A percentile compares a stretch with the other conserved stretches of the same genome.
phyloP scores from a whole-genome alignment of 2,888 invertebrate genomes.

The Azorinus chamasolen region DNA sequence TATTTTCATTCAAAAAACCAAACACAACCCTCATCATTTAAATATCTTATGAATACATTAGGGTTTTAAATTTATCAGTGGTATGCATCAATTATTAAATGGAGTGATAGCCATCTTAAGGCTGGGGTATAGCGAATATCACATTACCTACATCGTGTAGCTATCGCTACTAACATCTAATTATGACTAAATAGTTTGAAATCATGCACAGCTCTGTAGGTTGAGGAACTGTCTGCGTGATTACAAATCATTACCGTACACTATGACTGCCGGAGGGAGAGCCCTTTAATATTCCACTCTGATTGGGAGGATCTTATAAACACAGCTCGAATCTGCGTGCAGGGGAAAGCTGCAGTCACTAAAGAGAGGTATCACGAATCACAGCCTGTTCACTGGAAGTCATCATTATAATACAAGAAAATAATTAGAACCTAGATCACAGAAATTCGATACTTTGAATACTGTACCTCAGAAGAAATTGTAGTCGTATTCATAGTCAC shows the following conservation, averaged over 20 bases:
- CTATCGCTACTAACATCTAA: constrained; percentile 46
- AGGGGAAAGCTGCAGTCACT: constrained; percentile 34
- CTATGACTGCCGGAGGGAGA: constrained; percentile 29
- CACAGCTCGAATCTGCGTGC: constrained; percentile 28
- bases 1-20: too few relatives aligned
- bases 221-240: constrained; percentile 40
- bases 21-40: background rate
- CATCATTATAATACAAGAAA: constrained; percentile 25
- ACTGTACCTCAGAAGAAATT: too few relatives aligned
- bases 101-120: constrained; percentile 31
- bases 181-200: constrained; percentile 52
- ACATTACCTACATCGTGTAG: constrained; percentile 37
- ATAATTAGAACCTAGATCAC: constrained; percentile 41
- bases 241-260: constrained; percentile 39
- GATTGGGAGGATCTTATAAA: constrained; percentile 33
- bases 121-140: constrained; percentile 25
- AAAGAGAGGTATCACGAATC: constrained; percentile 43
- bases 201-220: constrained; percentile 27
- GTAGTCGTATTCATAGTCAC: too few relatives aligned
- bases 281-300: constrained; percentile 25
- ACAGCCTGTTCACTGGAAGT: constrained; percentile 17
- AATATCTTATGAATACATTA: constrained; percentile 4
- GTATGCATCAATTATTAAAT: constrained; percentile 34
- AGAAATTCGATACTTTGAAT: constrained; percentile 8
- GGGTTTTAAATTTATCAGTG: constrained; percentile 43